Evolutionary conservation across 2,797 vertebrate species (phyloP), one percentile per base, ranked within the genome.

Genomic region (Myotis vivesi): DNA sequence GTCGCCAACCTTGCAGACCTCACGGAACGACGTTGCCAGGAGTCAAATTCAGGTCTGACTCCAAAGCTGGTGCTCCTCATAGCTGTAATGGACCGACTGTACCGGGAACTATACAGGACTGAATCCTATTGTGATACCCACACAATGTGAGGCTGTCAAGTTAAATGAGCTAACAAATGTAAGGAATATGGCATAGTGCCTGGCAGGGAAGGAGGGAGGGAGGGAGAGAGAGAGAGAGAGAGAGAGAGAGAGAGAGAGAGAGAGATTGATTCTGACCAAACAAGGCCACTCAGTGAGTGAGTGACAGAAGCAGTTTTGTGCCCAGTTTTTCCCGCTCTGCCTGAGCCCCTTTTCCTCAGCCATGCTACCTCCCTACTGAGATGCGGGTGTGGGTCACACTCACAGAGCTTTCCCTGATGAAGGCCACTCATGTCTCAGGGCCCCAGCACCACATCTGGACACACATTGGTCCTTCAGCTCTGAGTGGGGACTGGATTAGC

Each of bases 71-170:
- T 2, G 8, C 10, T 30, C n/a, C 5, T 25, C 16, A 11, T 20
- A 30, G 25, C 30, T 30, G 5, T 25, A 12, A 22, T 79, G 11
- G n/a, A 20, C 41, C 0, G 3, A 22, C 73, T 76, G 46, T 51
- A 51, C 30, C 30, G n/a, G 23, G 19, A 30, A 46, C 8, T 30
- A 9, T 23, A 16, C 6, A 41, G 38, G 53, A 59, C 46, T 16
- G 36, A 75, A n/a, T 6, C 15, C 9, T 49, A 3, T 2, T 46
- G 8, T 2, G 20, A 20, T 3, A 41, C 6, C 66, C 30, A 23
- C 28, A 22, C 0, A 0, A 6, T 2, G 2, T 0, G 3, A 8
- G 46, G 46, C 4, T 17, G 71, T 71, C 36, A 69, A 44, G 36
- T 11, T 17, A 38, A 28, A 28, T 25, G 68, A 41, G 41, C 4